Conservation (phyloP, 2,113 vertebrate genomes). For the Rutilus rutilus region DNA sequence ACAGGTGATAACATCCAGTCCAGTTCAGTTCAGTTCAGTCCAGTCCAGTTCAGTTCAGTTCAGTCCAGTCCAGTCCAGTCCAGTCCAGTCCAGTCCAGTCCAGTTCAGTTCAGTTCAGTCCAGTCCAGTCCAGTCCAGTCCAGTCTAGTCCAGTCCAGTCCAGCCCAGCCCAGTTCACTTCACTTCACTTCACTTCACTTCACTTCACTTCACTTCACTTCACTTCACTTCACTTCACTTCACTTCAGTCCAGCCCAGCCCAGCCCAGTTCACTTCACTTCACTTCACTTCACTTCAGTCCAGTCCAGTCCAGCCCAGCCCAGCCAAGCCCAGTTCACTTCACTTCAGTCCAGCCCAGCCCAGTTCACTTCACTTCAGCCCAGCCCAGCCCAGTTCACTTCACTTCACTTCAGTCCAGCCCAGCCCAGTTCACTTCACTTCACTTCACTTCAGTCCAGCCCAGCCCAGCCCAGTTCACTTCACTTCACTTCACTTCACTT, state of each 20-base stretch:
- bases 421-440: background rate
- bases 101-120: background rate
- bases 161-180: background rate
- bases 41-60: background rate
- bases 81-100: background rate
- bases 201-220: background rate
- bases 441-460: background rate
- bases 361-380: background rate
- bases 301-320: accelerated
- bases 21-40: background rate
- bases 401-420: background rate
- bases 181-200: background rate
- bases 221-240: background rate
- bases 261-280: background rate
- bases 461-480: background rate
- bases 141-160: background rate
- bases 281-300: background rate
- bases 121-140: background rate
- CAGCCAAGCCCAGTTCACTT: background rate
- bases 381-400: background rate
- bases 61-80: background rate
- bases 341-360: background rate
- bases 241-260: background rate
- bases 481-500: background rate
- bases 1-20: background rate